These are phyloP conservation scores for Neostethus bicornis DNA, from an alignment of 2,797 vertebrate genomes.

Conservation along the genomic window DNA sequence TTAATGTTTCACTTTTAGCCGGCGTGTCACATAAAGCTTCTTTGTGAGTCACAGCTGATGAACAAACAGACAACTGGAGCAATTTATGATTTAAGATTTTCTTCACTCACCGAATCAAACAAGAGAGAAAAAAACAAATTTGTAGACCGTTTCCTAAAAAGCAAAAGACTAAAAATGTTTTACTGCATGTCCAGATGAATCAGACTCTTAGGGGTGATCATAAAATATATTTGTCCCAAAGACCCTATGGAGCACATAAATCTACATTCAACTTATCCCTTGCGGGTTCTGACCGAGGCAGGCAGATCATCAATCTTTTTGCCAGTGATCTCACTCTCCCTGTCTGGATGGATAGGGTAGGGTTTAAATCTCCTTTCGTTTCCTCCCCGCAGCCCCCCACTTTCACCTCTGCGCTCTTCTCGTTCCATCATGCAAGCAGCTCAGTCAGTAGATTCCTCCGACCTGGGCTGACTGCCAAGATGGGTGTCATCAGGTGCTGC, in stretches of 20 bases:
- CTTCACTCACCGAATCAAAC: neutral
- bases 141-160: conserved; percentile 27
- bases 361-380: conserved; percentile 51
- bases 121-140: neutral
- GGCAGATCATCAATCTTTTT: conserved; percentile 53
- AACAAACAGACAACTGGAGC: conserved; percentile 6
- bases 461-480: conserved; percentile 41
- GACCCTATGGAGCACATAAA: conserved; percentile 47
- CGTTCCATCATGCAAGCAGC: conserved; percentile 46
- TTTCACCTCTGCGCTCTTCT: conserved; percentile 21
- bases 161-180: conserved; percentile 21
- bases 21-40: conserved; percentile 5
- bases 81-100: neutral
- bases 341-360: conserved; percentile 36
- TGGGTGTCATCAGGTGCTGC: conserved; percentile 41
- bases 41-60: conserved; percentile 9
- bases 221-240: conserved; percentile 30
- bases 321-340: conserved; percentile 48
- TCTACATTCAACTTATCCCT: conserved; percentile 50
- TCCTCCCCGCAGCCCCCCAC: neutral
- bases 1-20: conserved; percentile 18
- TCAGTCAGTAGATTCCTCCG: conserved; percentile 47
- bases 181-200: conserved; percentile 33
- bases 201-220: conserved; percentile 42
- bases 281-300: conserved; percentile 33